A percentile compares a stretch with the other conserved stretches of the same genome.
phyloP scores from a whole-genome alignment of 2,888 invertebrate genomes.

The Heliothis peltigera region DNA sequence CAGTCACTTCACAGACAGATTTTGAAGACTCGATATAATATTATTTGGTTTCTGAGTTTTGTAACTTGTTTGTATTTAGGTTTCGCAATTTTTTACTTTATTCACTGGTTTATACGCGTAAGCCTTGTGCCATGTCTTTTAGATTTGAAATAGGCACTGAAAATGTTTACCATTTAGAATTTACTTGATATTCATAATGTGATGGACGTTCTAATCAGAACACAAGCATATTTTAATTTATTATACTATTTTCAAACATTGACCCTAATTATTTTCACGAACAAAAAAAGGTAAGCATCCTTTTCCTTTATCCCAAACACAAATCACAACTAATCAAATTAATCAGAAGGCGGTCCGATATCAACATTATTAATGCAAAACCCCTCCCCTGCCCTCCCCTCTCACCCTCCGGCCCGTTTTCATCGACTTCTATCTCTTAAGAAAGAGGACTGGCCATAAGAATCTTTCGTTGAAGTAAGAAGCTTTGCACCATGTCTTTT shows the following conservation, averaged over 20 bases:
- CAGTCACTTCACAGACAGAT: conserved; percentile 33
- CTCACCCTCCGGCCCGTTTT: conserved; percentile 59
- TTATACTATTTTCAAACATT: not conserved
- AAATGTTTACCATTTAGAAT: too few species aligned
- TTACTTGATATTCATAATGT: too few species aligned
- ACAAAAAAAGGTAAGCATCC: conserved; percentile 16
- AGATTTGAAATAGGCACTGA: too few species aligned
- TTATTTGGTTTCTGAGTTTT: conserved; percentile 43
- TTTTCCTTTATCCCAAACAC: conserved; percentile 71
- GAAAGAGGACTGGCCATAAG: conserved; percentile 75
- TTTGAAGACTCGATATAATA: conserved; percentile 32
- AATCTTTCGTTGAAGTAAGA: conserved; percentile 36
- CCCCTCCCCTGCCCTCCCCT: conserved; percentile 71
- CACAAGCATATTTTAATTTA: too few species aligned
- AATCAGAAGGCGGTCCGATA: conserved; percentile 86
- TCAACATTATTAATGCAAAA: conserved; percentile 90
- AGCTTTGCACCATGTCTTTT: conserved; percentile 14
- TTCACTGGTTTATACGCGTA: too few species aligned
- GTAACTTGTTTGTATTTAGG: conserved; percentile 27
- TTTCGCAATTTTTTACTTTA: too few species aligned
- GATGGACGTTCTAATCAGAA: too few species aligned
- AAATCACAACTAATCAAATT: conserved; percentile 87
- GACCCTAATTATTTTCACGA: not conserved
- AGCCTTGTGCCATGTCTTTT: too few species aligned
- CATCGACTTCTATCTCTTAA: conserved; percentile 71